Evolutionary conservation across 1,140 invertebrate genomes (phyloP).

Genomic region (Scaptodrosophila lebanonensis): DNA sequence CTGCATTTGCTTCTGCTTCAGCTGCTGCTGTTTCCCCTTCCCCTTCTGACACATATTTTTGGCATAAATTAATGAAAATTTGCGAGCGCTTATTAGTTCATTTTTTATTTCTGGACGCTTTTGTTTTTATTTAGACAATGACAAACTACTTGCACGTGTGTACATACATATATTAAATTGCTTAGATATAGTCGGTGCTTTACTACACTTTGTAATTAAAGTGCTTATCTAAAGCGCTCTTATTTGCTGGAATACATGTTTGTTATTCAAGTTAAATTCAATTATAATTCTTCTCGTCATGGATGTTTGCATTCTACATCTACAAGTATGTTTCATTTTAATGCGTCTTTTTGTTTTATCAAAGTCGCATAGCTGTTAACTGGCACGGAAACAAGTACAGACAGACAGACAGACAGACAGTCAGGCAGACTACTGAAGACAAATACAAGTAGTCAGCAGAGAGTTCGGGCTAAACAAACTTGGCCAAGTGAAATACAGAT

Average conservation of each 20-base stretch:
- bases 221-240: no score
- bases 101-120: conserved; percentile 3
- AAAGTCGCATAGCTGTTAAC: conserved; percentile 35
- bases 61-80: conserved; percentile 18
- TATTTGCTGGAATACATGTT: no score
- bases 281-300: no score
- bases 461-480: no score
- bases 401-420: conserved; percentile 1
- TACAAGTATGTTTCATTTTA: conserved; percentile 33
- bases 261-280: no score
- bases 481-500: no score
- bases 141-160: conserved; percentile 42
- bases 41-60: background rate
- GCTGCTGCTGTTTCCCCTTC: conserved; percentile 19
- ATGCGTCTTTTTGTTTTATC: conserved; percentile 46
- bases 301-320: conserved; percentile 9
- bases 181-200: conserved; percentile 12
- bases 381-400: background rate
- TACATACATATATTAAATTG: conserved; percentile 3
- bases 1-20: background rate
- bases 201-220: no score
- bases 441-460: no score
- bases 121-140: conserved; percentile 41
- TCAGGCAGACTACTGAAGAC: no score
- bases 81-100: background rate